phyloP scores from a whole-genome alignment of 2,113 vertebrate species.

The Phrynocephalus versicolor region DNA sequence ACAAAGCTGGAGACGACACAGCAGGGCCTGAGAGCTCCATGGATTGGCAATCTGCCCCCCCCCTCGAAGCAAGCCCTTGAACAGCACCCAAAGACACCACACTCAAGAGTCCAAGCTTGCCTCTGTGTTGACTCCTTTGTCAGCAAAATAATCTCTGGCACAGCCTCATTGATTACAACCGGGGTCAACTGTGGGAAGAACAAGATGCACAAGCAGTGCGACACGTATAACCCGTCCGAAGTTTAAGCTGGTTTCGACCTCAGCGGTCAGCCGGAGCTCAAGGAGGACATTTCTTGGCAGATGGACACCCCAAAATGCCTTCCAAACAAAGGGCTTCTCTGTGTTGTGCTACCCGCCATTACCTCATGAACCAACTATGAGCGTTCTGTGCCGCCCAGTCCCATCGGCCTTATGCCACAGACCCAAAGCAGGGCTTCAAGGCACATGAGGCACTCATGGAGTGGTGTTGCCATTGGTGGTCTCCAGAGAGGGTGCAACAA shows the following conservation, averaged over 20 bases:
- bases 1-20: too few species aligned
- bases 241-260: background rate
- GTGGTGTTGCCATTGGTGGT: too few species aligned
- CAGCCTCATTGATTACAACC: background rate
- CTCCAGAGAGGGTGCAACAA: too few species aligned
- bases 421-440: too few species aligned
- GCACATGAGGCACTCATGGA: too few species aligned
- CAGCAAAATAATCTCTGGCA: background rate
- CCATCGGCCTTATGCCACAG: too few species aligned
- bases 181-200: conserved; percentile 35
- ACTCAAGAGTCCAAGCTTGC: background rate
- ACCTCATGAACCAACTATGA: background rate
- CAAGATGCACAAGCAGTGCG: background rate
- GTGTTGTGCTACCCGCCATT: background rate
- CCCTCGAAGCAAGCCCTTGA: background rate
- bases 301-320: background rate
- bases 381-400: too few species aligned
- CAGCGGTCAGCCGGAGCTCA: background rate
- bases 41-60: background rate
- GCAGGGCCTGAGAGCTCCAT: too few species aligned
- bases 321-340: conserved; percentile 5
- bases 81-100: background rate
- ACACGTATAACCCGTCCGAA: background rate
- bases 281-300: background rate
- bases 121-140: conserved; percentile 1